phyloP scores from a whole-genome alignment of 1,140 invertebrate species.

The Drosophila subobscura region DNA sequence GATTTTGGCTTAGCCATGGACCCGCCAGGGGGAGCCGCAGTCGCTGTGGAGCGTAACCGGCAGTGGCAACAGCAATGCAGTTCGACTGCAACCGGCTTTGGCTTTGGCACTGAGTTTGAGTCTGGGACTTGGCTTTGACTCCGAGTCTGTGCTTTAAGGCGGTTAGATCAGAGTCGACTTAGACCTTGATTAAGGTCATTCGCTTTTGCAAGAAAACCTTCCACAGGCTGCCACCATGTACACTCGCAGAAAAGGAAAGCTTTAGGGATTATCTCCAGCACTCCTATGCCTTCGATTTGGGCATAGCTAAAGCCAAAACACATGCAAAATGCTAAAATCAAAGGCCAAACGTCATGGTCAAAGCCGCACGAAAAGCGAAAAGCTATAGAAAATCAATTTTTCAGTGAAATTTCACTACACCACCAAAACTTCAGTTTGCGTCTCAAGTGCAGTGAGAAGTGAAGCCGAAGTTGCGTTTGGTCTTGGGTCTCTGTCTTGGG shows the following conservation, averaged over 20 bases:
- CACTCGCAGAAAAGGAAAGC: slow-evolving; percentile 22
- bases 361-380: not conserved
- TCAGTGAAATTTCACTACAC: slow-evolving; percentile 51
- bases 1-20: slow-evolving; percentile 39
- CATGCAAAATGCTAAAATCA: slow-evolving; percentile 16
- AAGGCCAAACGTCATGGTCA: slow-evolving; percentile 38
- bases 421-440: slow-evolving; percentile 20
- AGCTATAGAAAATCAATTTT: slow-evolving; percentile 40
- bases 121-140: slow-evolving; percentile 16
- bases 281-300: not conserved
- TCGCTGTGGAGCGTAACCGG: slow-evolving; percentile 30
- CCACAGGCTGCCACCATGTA: slow-evolving; percentile 21
- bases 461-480: slow-evolving; percentile 14
- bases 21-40: slow-evolving; percentile 34
- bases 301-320: slow-evolving; percentile 42
- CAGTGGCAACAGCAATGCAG: slow-evolving; percentile 22
- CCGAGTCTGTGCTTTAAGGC: slow-evolving; percentile 18
- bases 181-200: slow-evolving; percentile 83
- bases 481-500: not conserved
- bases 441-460: not conserved
- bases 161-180: slow-evolving; percentile 50
- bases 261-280: not conserved
- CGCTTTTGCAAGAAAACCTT: slow-evolving; percentile 44
- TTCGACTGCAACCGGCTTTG: slow-evolving; percentile 51
- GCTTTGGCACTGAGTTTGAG: slow-evolving; percentile 13